Evolutionary conservation across 2,888 invertebrate species (phyloP), one percentile per base, ranked within the genome.

Genomic region (Sthenelais limicola): DNA sequence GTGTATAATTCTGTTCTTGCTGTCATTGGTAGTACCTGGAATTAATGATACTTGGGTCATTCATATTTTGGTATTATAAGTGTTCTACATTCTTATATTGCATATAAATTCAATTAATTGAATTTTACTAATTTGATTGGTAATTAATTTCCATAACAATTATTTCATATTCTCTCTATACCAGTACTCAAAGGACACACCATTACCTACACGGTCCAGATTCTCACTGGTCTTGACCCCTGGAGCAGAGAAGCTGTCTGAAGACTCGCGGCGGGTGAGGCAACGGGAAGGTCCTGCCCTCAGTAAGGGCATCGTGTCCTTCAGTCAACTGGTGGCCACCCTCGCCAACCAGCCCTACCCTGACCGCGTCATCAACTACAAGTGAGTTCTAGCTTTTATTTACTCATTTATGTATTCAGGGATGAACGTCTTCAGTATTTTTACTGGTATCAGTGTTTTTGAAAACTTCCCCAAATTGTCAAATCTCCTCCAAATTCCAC

Each of bases 151-250:
- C n/a, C 18, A 33, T 68, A n/a, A n/a, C n/a, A n/a, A n/a, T n/a
- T n/a, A 21, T 69, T 43, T 43, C 43, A 43, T 18, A 43, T 43
- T 43, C 18, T 12, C 43, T 24, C 7, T n/a, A 7, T n/a, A 21
- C 2, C 35, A 62, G 62, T 24, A 35, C 24, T 35, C 62, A 38
- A 43, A 43, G 26, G 62, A 68, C 7, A 68, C 33, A 28, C 54
- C 71, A 48, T 73, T 78, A 30, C 83, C 84, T 1, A 83, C 82
- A 77, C 81, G 80, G 58, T 85, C 84, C 5, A 79, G 84, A n/a
- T 83, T 85, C 71, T 84, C 85, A 0, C 72, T 86, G 15, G 82
- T 84, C 15, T 80, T 85, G 67, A 70, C 84, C 24, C 86, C 86
- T 3, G 85, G 85, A 7, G 68, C 82, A 26, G 86, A 86, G 73